Evolutionary conservation across 2,113 vertebrate species (phyloP).

Genomic region (Euleptes europaea): DNA sequence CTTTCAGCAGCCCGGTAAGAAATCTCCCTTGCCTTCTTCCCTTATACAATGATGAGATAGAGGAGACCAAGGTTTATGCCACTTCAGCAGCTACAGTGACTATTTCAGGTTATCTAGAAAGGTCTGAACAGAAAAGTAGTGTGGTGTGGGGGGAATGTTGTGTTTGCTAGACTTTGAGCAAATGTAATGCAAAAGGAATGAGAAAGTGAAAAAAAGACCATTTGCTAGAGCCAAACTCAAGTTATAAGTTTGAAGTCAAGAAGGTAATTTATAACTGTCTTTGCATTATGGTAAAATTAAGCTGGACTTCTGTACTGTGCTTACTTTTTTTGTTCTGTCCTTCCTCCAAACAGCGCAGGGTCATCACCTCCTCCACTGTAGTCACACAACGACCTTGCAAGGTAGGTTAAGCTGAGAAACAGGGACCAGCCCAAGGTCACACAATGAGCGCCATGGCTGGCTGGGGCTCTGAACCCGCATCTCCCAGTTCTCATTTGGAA

Average conservation of each 20-base stretch:
- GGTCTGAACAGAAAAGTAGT: not conserved
- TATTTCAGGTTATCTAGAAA: not conserved
- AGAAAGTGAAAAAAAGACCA: not conserved
- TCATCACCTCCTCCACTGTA: too few relatives aligned
- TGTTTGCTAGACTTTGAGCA: not conserved
- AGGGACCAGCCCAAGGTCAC: too few relatives aligned
- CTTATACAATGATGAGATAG: not conserved
- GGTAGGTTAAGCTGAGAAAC: too few relatives aligned
- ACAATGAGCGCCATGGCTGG: too few relatives aligned
- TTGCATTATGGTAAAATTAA: not conserved
- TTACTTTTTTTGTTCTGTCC: too few relatives aligned
- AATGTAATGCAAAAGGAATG: not conserved
- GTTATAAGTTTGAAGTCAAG: not conserved
- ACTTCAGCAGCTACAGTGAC: not conserved
- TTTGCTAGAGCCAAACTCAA: not conserved
- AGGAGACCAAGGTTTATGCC: not conserved
- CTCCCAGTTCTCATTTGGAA: not conserved
- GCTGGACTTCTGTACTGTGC: too few relatives aligned
- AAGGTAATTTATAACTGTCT: not conserved
- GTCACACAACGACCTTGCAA: too few relatives aligned
- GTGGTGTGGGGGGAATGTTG: not conserved
- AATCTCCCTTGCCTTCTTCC: not conserved
- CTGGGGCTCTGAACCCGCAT: too few relatives aligned
- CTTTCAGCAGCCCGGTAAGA: not conserved
- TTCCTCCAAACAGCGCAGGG: too few relatives aligned